Evolutionary conservation across 2,797 vertebrate species (phyloP).

Genomic region (Tangara arthus): DNA sequence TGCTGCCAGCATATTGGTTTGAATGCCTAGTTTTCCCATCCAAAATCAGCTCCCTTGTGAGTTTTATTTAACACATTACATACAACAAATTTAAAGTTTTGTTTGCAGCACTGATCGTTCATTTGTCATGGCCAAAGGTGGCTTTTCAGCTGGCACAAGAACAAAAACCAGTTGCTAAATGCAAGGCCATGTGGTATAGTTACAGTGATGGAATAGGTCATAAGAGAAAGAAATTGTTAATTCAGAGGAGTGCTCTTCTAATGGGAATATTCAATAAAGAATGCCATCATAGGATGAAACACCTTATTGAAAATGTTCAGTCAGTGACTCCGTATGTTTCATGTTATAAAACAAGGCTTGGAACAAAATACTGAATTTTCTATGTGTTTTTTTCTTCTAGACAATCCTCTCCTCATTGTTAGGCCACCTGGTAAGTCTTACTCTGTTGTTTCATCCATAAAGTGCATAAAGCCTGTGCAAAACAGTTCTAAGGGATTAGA

Average conservation of each 20-base stretch:
- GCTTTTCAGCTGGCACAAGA: not conserved
- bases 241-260: not conserved
- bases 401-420: conserved; percentile 95
- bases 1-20: not conserved
- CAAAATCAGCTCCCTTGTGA: not conserved
- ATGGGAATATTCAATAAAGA: not conserved
- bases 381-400: conserved; percentile 74
- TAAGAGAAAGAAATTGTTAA: not conserved
- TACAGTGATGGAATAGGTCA: not conserved
- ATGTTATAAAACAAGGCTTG: not conserved
- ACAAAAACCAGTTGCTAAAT: not conserved
- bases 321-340: not conserved
- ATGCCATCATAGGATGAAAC: not conserved
- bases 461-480: not conserved
- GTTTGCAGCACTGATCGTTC: not conserved
- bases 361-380: not conserved
- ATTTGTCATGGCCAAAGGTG: not conserved
- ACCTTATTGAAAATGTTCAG: not conserved
- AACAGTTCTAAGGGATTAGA: not conserved
- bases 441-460: not conserved
- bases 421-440: conserved; percentile 90
- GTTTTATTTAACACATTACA: not conserved
- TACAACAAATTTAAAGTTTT: not conserved
- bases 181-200: not conserved
- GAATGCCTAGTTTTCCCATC: not conserved